These are phyloP conservation scores for Rhimphoctona megacephalus DNA, from an alignment of 2,888 invertebrate species.

Conservation along the genomic window DNA sequence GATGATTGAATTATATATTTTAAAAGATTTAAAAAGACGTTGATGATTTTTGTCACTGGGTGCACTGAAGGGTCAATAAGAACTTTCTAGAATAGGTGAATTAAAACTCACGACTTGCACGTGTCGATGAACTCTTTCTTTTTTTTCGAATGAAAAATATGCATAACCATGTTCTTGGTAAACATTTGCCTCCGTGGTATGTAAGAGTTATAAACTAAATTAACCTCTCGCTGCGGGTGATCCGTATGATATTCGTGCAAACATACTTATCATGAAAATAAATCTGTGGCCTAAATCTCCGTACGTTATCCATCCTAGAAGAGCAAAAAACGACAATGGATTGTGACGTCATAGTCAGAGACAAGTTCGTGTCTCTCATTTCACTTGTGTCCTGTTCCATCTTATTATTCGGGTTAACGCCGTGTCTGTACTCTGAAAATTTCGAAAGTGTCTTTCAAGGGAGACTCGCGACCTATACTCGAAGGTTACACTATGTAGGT, in stretches of 20 bases:
- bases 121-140: neutral
- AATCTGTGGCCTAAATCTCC: conserved; percentile 10
- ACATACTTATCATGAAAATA: conserved; percentile 6
- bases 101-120: neutral
- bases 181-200: neutral
- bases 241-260: conserved; percentile 5
- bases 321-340: neutral
- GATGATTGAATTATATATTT: neutral
- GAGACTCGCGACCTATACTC: neutral
- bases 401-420: conserved; percentile 11
- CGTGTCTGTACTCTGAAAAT: conserved; percentile 37
- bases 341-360: neutral
- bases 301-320: neutral
- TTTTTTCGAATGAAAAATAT: neutral
- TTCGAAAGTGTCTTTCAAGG: conserved; percentile 34
- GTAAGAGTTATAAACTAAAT: conserved; percentile 11
- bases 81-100: neutral
- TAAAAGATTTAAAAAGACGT: neutral
- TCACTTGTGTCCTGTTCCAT: conserved; percentile 7
- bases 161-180: neutral
- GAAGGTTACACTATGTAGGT: neutral
- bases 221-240: conserved; percentile 33
- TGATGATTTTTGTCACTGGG: neutral
- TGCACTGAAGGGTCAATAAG: neutral
- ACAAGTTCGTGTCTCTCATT: conserved; percentile 31